phyloP scores from a whole-genome alignment of 2,797 vertebrate species.

The Salmo trutta region DNA sequence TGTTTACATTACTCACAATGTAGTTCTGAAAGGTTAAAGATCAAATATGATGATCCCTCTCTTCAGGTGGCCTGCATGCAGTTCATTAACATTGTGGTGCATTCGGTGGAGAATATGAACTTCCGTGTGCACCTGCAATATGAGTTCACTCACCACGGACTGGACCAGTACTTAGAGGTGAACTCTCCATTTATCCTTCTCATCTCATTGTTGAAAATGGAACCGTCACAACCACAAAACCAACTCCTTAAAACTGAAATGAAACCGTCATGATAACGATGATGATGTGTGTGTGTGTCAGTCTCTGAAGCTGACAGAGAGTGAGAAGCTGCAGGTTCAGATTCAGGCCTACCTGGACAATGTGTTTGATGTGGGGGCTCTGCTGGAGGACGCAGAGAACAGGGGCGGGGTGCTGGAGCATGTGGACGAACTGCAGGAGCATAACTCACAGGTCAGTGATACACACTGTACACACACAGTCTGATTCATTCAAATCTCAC shows the following conservation, averaged over 20 bases:
- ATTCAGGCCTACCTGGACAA: constrained; percentile 99
- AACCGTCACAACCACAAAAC: neutral
- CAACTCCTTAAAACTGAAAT: neutral
- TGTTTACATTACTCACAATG: neutral
- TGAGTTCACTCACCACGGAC: constrained; percentile 88
- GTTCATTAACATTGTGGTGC: constrained; percentile 97
- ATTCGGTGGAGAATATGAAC: constrained; percentile 98
- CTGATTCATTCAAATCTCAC: neutral
- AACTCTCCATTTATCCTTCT: constrained; percentile 4
- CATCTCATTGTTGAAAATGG: neutral
- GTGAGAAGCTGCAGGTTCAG: constrained; percentile 95
- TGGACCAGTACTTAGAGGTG: constrained; percentile 92
- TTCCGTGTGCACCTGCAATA: constrained; percentile 95
- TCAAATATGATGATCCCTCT: neutral
- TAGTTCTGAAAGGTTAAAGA: neutral
- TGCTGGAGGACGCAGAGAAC: constrained; percentile 93
- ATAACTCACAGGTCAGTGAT: constrained; percentile 77
- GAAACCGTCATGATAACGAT: neutral
- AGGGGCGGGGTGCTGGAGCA: constrained; percentile 88
- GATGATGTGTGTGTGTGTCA: constrained; percentile 40
- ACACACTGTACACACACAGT: neutral
- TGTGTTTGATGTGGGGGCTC: constrained; percentile 88
- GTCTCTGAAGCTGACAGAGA: constrained; percentile 86
- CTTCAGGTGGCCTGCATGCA: constrained; percentile 95
- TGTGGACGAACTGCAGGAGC: constrained; percentile 85